phyloP scores from a whole-genome alignment of 2,888 invertebrate species.

The Abrostola triplasia region DNA sequence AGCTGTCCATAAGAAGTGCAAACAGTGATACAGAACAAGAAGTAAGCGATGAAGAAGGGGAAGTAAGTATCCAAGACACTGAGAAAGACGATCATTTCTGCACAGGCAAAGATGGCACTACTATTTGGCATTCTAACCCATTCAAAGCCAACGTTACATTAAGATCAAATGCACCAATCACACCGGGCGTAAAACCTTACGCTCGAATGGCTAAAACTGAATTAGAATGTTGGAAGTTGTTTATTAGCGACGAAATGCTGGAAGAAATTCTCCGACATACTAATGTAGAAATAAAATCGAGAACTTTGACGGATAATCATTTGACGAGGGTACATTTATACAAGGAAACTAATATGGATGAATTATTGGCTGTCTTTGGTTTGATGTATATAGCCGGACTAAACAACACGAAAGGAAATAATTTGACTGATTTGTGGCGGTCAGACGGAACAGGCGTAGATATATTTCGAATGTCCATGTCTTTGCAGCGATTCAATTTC shows the following conservation, averaged over 20 bases:
- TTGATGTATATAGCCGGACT: constrained; percentile 36
- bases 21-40: constrained; percentile 27
- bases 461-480: constrained; percentile 40
- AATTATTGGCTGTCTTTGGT: constrained; percentile 29
- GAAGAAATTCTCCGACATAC: constrained; percentile 21
- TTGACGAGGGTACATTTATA: constrained; percentile 5
- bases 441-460: constrained; percentile 40
- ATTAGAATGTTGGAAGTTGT: constrained; percentile 29
- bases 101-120: constrained; percentile 15
- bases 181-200: constrained; percentile 3
- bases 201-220: constrained; percentile 29
- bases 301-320: constrained; percentile 5
- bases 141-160: not conserved
- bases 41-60: constrained; percentile 22
- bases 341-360: constrained; percentile 24
- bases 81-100: constrained; percentile 12
- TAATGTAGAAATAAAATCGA: constrained; percentile 22
- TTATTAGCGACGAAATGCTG: constrained; percentile 19
- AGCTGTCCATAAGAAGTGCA: not conserved
- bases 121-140: constrained; percentile 14
- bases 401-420: constrained; percentile 22
- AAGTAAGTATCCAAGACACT: not conserved
- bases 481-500: constrained; percentile 35
- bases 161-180: not conserved
- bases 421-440: constrained; percentile 38